Conservation (phyloP, 2,888 invertebrate genomes). For the Agonopterix alstromeriana region DNA sequence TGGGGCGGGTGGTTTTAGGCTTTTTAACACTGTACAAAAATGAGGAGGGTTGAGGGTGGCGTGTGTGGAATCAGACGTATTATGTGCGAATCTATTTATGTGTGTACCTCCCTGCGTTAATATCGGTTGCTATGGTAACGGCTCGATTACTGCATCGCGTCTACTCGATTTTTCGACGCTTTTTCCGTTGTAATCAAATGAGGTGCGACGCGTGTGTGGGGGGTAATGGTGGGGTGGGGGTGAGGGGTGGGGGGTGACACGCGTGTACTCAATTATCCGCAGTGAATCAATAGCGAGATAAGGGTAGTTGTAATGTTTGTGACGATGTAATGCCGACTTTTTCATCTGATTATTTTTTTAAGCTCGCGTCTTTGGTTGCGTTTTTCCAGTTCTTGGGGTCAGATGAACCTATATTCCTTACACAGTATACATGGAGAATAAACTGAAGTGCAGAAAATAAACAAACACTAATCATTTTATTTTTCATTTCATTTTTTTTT, state of each 20-base stretch:
- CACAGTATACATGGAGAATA: conserved; percentile 2
- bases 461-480: too few species aligned
- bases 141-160: conserved; percentile 69
- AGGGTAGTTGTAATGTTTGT: conserved; percentile 69
- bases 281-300: conserved; percentile 76
- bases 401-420: background rate
- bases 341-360: conserved; percentile 47
- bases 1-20: conserved; percentile 54
- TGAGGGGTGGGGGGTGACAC: conserved; percentile 48
- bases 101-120: conserved; percentile 60
- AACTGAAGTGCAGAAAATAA: too few species aligned
- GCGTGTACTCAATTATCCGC: conserved; percentile 77
- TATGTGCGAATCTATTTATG: conserved; percentile 75
- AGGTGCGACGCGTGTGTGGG: conserved; percentile 64
- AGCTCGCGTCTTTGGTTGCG: conserved; percentile 5
- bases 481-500: too few species aligned
- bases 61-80: conserved; percentile 70
- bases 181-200: conserved; percentile 77
- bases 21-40: conserved; percentile 75
- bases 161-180: conserved; percentile 75
- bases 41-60: conserved; percentile 47
- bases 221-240: conserved; percentile 15
- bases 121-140: conserved; percentile 69
- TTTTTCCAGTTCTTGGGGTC: background rate
- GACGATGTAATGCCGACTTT: conserved; percentile 51